Base-by-base conservation (phyloP, 2,797 vertebrate genomes). In the Valencia hispanica region DNA sequence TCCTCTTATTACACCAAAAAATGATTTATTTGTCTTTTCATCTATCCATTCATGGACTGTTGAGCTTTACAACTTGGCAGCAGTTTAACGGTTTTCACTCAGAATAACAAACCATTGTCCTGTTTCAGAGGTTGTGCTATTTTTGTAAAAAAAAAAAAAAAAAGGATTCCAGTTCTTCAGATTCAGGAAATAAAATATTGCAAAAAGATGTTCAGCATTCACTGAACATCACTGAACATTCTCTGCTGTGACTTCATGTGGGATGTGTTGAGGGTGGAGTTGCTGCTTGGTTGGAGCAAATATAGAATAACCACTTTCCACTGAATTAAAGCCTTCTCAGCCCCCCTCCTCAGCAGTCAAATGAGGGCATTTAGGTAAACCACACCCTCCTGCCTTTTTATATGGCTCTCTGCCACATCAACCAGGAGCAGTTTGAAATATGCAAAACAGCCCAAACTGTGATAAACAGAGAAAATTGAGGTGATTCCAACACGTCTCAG, bases 281-380 rank as follows among this genome's bases (percentile, higher is more conserved):
- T 84, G 93, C 85, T 78, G 87, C 87, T 93, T 77, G 91, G 91
- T 92, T 70, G 83, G 74, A 82, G 86, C 91, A 95, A 95, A 95
- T 95, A 94, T 94, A 92, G 84, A 90, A 93, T 86, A 93, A 95
- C 94, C 94, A 86, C 94, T 93, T 91, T 94, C 92, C 84, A 85
- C 87, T 85, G 89, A 92, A 92, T 94, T 94, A 89, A 87, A 92
- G 86, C 84, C 83, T 86, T 88, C 77, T 85, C 85, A 74, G 68
- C 79, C 87, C 85, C 79, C 82, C 77, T 80, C 83, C 86, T 72
- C 79, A 68, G 80, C 82, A 79, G 87, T 93, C 84, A 94, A 94
- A 88, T 72, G 82, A 88, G 86, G 78, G 80, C 79, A 90, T 82
- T 92, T 88, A 88, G 89, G 89, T 89, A 86, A 27, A 83, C 92